Conservation (phyloP, 2,797 vertebrate species). For the Brachyalestes nurse region DNA sequence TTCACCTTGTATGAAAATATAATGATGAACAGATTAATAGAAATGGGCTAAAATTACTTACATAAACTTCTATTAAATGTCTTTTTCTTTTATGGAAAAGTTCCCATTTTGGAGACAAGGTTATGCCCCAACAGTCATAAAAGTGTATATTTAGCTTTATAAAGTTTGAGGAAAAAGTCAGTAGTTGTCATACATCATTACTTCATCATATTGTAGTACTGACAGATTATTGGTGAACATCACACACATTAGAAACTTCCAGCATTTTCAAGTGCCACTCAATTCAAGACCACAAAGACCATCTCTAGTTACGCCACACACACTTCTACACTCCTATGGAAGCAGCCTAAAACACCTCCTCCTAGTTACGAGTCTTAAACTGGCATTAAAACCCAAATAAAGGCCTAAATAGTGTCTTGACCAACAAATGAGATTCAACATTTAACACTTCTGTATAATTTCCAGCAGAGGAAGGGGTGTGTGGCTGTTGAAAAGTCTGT, state of each 20-base stretch:
- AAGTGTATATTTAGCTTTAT: not conserved
- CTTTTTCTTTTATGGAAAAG: no score
- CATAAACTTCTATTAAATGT: no score
- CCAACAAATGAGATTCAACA: conserved; percentile 22
- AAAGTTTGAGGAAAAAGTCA: not conserved
- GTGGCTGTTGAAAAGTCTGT: conserved; percentile 42
- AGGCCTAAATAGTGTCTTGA: conserved; percentile 6
- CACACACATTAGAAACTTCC: not conserved
- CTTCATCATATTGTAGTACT: not conserved
- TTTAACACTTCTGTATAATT: conserved; percentile 32
- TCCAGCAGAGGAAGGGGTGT: conserved; percentile 35
- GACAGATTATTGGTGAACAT: not conserved
- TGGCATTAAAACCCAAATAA: not conserved
- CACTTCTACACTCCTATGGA: no score
- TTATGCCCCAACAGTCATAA: no score
- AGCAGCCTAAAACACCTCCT: not conserved
- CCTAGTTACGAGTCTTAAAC: not conserved
- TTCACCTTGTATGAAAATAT: no score
- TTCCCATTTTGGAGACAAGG: no score
- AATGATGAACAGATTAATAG: no score
- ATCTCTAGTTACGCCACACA: no score
- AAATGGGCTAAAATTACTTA: no score
- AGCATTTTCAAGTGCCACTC: not conserved
- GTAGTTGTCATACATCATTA: not conserved
- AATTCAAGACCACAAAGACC: not conserved